These are phyloP conservation scores for Pangasianodon hypophthalmus DNA, from an alignment of 2,113 vertebrate genomes.

Conservation along the genomic window DNA sequence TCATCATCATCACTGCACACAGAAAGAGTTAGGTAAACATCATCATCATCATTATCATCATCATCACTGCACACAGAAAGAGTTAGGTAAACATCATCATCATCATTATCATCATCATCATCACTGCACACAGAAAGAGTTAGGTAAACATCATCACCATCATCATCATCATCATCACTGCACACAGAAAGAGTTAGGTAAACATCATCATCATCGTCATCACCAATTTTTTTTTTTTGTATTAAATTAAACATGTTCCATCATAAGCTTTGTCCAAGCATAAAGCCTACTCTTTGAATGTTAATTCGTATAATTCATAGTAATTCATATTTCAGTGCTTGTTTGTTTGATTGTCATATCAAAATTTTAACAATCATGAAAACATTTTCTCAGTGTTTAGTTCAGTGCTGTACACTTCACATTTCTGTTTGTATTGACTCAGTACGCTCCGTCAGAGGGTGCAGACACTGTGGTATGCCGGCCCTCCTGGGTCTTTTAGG, in stretches of 20 bases:
- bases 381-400: neutral
- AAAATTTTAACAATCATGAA: neutral
- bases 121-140: neutral
- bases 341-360: neutral
- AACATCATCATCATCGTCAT: neutral
- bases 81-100: neutral
- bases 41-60: neutral
- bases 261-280: neutral
- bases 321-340: neutral
- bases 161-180: neutral
- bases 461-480: neutral
- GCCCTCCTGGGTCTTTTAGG: neutral
- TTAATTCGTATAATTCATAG: too few relatives aligned
- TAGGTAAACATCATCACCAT: neutral
- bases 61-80: neutral
- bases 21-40: neutral
- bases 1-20: neutral
- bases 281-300: neutral
- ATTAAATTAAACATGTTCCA: neutral
- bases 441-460: neutral
- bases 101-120: slow-evolving; percentile 1
- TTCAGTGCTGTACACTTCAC: neutral
- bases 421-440: neutral
- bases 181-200: neutral
- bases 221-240: neutral